Base-by-base conservation (phyloP, 2,888 invertebrate genomes). In the Diarsia brunnea region DNA sequence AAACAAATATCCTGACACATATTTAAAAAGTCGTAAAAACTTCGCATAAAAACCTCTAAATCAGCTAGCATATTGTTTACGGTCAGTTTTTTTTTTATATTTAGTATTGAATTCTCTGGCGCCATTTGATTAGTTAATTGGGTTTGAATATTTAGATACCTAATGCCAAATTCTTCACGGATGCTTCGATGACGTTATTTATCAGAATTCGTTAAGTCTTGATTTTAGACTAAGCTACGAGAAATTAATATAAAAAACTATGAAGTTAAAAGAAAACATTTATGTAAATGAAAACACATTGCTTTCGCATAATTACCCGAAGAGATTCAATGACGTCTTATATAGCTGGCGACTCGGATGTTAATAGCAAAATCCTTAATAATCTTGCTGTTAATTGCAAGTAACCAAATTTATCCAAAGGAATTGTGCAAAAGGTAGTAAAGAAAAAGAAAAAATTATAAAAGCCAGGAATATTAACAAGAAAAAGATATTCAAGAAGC, bases 41-140 rank as follows among this genome's bases (percentile, higher is more conserved):
- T 66, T 78, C 71, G 74, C 73, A 81, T 78, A 78, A 76, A 79
- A 76, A 79, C 49, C 47, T 74, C 51, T 43, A 79, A 86, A 77
- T 74, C 75, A 77, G 73, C 78, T 81, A 84, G 71, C 66, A 79
- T 81, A 80, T 84, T 84, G 74, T 78, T 75, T 84, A 84, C 75
- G 82, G 78, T 67, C 70, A 84, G 84, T 85, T 88, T 87, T 79
- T 86, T 87, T 79, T 86, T 84, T 69, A 84, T 73, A 84, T 73
- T 82, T 77, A 49, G 74, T 69, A 88, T 87, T 83, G 73, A 77
- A 84, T 84, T 69, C 81, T 86, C 88, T 90, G 91, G 91, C 91
- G 91, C 91, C 91, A 89, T 86, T 87, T 91, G 86, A 89, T 89
- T 89, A 86, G 75, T 80, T 84, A 84, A 87, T 83, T 80, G 78